Evolutionary conservation across 2,888 invertebrate genomes (phyloP), one percentile per base, ranked within the genome.

Genomic region (Calameuta idolon): DNA sequence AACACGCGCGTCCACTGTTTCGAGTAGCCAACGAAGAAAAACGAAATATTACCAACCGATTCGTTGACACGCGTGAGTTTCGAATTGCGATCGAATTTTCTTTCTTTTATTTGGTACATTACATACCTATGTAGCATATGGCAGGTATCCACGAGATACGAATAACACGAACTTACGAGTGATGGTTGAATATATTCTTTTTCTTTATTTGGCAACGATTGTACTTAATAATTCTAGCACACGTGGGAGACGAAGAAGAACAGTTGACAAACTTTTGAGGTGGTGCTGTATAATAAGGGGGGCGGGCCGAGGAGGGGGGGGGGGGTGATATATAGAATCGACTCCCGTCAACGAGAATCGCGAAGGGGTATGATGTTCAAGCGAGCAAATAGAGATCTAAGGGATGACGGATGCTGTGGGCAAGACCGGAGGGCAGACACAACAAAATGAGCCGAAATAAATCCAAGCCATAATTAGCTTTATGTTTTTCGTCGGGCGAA

Each of bases 1-100:
- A 85, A 90, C 91, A 90, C 91, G 91, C 90, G 88, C 88, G 83
- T 84, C 9, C 5, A 23, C 23, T 55, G 23, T 55, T 55, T 55
- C 55, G 55, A 55, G 55, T 55, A 55, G 55, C 55, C 55, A 55
- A 55, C 55, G 23, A 55, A 55, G 55, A 55, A 55, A 23, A 55
- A 23, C 55, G 55, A 55, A 55, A 55, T 23, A 23, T 55, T 23
- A 55, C 55, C 55, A 55, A 23, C 9, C 55, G 55, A 23, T 55
- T 55, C 9, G 23, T 23, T 55, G 55, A 23, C 23, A 55, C 23
- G 55, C 55, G 55, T 9, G 55, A 40, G 15, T 9, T 55, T 55
- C 9, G 23, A 55, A 55, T 23, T 55, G 55, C 55, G 55, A 55
- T 55, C 55, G 23, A 55, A 55, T 55, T 55, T 55, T 55, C 23